Percentiles rank a stretch among this genome's conserved stretches.
These are phyloP conservation scores for Ormyrus labotus DNA, from an alignment of 2,888 invertebrate genomes.

Conservation along the genomic window DNA sequence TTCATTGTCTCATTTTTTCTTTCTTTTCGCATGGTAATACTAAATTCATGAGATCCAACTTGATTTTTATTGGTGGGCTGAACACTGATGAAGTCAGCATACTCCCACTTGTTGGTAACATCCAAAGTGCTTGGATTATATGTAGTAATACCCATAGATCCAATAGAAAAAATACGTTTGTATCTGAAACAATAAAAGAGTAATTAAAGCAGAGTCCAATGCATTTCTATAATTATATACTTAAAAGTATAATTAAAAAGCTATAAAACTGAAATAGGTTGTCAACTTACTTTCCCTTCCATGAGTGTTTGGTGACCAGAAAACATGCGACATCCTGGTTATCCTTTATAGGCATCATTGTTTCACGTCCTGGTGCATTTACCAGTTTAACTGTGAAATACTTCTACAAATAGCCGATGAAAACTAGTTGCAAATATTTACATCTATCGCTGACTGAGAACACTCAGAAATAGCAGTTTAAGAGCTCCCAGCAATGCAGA, in stretches of 20 bases:
- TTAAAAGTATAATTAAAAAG: neutral
- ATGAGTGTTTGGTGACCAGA: conserved; percentile 97
- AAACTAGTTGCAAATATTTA: conserved; percentile 60
- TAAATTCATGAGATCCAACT: conserved; percentile 82
- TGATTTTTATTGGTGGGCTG: conserved; percentile 78
- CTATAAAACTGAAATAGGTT: neutral
- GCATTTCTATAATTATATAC: neutral
- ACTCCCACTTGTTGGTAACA: conserved; percentile 95
- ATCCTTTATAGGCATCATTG: conserved; percentile 90
- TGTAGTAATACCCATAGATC: conserved; percentile 95
- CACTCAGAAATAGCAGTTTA: neutral
- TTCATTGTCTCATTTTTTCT: conserved; percentile 95
- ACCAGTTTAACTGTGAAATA: conserved; percentile 47
- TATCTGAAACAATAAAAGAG: conserved; percentile 79
- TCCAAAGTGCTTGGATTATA: conserved; percentile 95
- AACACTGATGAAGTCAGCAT: conserved; percentile 86
- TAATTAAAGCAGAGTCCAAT: no score
- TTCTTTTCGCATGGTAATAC: conserved; percentile 90
- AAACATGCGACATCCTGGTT: conserved; percentile 98
- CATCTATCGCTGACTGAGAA: conserved; percentile 54
- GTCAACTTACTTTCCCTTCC: conserved; percentile 94
- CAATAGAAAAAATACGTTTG: conserved; percentile 97
- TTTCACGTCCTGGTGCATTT: conserved; percentile 68
- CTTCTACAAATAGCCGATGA: conserved; percentile 31
- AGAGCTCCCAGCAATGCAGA: neutral